phyloP scores from a whole-genome alignment of 2,113 vertebrate genomes.

The Marmota monax region DNA sequence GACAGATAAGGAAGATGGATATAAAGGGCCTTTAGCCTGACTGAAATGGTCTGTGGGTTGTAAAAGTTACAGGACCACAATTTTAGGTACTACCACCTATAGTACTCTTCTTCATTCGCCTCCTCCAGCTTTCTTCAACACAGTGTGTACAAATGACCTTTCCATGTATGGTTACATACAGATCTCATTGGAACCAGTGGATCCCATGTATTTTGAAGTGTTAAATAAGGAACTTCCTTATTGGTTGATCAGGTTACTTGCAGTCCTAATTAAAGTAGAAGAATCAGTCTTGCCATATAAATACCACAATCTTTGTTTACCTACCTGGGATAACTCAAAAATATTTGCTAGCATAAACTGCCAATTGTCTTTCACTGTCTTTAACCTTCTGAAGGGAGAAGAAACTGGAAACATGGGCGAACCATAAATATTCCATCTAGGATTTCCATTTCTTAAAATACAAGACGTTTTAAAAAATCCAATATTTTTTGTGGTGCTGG shows the following conservation, averaged over 20 bases:
- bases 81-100: neutral
- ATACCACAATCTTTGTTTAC: neutral
- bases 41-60: neutral
- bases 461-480: neutral
- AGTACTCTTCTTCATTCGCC: neutral
- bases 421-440: neutral
- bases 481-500: neutral
- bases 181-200: neutral
- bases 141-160: neutral
- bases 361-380: neutral
- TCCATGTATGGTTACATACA: neutral
- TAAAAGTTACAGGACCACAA: slow-evolving; percentile 3
- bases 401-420: neutral
- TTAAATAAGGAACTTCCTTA: slow-evolving; percentile 5
- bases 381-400: neutral
- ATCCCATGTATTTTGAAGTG: neutral
- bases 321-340: neutral
- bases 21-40: neutral
- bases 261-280: neutral
- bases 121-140: slow-evolving; percentile 7
- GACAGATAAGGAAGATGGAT: neutral
- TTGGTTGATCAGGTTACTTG: neutral
- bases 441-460: slow-evolving; percentile 22
- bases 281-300: neutral
- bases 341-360: slow-evolving; percentile 32